A percentile compares a stretch with the other conserved stretches of the same genome.
phyloP scores from a whole-genome alignment of 1,140 invertebrate genomes.

The Diprion similis region DNA sequence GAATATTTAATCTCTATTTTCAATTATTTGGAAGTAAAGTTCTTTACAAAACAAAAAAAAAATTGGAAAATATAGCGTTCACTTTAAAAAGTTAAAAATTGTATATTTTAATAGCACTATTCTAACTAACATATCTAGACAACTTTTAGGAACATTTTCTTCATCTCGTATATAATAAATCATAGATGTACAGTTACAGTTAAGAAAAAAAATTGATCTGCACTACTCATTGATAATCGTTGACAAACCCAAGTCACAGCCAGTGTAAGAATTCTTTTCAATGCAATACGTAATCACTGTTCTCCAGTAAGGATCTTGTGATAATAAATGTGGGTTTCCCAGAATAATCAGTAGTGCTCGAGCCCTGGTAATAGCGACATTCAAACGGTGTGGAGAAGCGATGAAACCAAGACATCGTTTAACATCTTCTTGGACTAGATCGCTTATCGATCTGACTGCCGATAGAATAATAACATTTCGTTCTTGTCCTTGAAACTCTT shows the following conservation, averaged over 20 bases:
- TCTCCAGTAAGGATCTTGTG: conserved; percentile 75
- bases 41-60: no score
- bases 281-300: conserved; percentile 69
- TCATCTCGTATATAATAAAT: no score
- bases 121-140: no score
- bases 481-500: conserved; percentile 97
- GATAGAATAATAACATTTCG: conserved; percentile 85
- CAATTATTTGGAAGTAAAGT: no score
- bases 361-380: conserved; percentile 87
- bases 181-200: no score
- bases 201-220: no score
- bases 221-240: no score
- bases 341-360: conserved; percentile 80
- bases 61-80: no score
- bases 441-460: conserved; percentile 75
- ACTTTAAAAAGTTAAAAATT: no score
- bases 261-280: not conserved
- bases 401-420: conserved; percentile 78
- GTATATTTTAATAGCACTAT: no score
- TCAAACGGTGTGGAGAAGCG: conserved; percentile 77
- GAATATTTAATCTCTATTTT: no score
- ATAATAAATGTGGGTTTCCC: conserved; percentile 81
- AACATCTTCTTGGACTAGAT: conserved; percentile 62
- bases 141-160: no score
- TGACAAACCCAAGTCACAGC: not conserved